Conservation (phyloP, 2,797 vertebrate genomes). For the Thaleichthys pacificus region DNA sequence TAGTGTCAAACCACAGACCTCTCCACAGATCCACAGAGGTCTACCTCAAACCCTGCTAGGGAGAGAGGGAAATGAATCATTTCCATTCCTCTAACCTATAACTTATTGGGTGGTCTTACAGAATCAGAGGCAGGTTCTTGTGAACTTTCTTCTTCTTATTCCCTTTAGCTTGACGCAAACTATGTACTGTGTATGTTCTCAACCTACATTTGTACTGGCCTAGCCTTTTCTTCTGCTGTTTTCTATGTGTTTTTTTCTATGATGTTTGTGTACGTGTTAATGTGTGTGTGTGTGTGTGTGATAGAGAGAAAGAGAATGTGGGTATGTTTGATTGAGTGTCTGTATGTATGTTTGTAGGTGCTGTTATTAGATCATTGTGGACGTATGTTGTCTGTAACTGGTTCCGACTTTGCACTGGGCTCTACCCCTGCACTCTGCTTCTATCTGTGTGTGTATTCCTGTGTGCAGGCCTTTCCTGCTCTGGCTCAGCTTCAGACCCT, state of each 20-base stretch:
- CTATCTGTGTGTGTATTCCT: constrained; percentile 48
- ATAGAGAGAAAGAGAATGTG: too few species aligned
- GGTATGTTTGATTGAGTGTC: too few species aligned
- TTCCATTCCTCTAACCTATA: constrained; percentile 38
- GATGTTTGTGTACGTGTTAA: neutral
- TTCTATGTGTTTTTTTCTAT: neutral
- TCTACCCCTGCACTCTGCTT: neutral
- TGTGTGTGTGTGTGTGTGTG: neutral
- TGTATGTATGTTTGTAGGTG: neutral
- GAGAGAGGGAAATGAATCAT: constrained; percentile 36
- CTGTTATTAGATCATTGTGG: neutral
- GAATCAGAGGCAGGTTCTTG: constrained; percentile 25
- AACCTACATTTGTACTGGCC: constrained; percentile 15
- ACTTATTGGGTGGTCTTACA: constrained; percentile 8
- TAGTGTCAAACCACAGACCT: constrained; percentile 56
- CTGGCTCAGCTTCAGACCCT: constrained; percentile 89
- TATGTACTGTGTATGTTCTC: neutral
- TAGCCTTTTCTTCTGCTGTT: constrained; percentile 25
- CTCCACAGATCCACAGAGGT: constrained; percentile 55
- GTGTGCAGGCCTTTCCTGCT: constrained; percentile 87
- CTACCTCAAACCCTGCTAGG: constrained; percentile 44
- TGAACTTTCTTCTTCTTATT: constrained; percentile 22
- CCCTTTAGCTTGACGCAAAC: constrained; percentile 11
- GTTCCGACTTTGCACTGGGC: neutral
- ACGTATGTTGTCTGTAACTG: neutral